Conservation (phyloP, 2,113 vertebrate species). For the Dendropsophus ebraccatus region DNA sequence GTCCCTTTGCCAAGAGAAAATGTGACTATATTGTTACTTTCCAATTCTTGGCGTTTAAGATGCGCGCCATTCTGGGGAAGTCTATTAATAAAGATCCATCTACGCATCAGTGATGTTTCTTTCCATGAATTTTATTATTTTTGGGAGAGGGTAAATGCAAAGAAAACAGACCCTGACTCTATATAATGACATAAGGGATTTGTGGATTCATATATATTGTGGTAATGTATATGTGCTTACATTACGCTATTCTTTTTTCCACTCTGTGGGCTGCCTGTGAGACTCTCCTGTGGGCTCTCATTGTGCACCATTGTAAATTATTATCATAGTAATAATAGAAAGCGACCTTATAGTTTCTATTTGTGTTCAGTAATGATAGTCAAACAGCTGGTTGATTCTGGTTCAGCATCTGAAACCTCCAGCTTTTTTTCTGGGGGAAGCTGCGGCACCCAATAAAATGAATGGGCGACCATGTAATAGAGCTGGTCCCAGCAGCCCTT, state of each 20-base stretch:
- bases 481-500: too few species aligned
- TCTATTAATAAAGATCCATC: constrained; percentile 25
- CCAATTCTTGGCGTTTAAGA: constrained; percentile 61
- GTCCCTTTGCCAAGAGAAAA: constrained; percentile 69
- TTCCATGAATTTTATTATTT: constrained; percentile 32
- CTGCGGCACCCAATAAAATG: too few species aligned
- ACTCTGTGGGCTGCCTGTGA: background rate
- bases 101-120: constrained; percentile 22
- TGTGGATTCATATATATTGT: constrained; percentile 24
- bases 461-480: too few species aligned
- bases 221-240: background rate
- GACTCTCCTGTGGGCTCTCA: background rate
- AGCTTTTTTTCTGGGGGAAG: too few species aligned
- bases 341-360: too few species aligned
- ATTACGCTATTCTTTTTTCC: background rate
- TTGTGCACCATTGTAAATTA: background rate
- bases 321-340: background rate
- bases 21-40: constrained; percentile 58
- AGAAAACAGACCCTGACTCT: constrained; percentile 16
- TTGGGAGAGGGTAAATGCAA: constrained; percentile 1
- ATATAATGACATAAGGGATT: constrained; percentile 16
- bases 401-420: too few species aligned
- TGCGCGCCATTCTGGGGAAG: constrained; percentile 62
- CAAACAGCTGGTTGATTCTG: too few species aligned
- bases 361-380: too few species aligned